Evolutionary conservation across 2,888 invertebrate species (phyloP).

Genomic region (Metallyticus violacea): DNA sequence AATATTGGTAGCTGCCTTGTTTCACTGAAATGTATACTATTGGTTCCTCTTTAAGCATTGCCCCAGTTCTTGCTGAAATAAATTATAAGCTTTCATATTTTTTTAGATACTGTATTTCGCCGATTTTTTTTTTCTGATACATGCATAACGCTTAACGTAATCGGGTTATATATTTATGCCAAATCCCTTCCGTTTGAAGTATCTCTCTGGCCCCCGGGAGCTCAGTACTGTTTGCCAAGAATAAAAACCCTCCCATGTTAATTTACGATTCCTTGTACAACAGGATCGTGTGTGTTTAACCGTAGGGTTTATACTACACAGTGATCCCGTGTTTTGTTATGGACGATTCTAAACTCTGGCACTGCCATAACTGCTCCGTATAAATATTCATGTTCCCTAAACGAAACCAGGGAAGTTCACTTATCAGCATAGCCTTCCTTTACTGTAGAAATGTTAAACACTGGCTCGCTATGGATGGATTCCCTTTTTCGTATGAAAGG

Average conservation of each 20-base stretch:
- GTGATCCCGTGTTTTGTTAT: too few species aligned
- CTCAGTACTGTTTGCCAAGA: not conserved
- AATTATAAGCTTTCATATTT: not conserved
- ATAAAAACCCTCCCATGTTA: not conserved
- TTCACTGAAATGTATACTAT: too few species aligned
- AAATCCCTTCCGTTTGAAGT: not conserved
- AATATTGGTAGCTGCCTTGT: too few species aligned
- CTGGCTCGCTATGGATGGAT: too few species aligned
- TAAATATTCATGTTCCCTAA: too few species aligned
- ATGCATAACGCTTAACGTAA: not conserved
- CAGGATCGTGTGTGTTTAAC: not conserved
- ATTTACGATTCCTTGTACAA: not conserved
- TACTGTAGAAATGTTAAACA: too few species aligned
- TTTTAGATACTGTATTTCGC: not conserved
- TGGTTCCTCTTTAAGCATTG: not conserved
- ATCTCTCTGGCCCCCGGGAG: not conserved
- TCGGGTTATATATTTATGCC: not conserved
- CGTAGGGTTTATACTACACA: not conserved
- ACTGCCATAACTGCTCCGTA: too few species aligned
- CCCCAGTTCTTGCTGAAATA: not conserved
- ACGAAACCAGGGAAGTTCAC: too few species aligned
- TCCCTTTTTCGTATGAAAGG: too few species aligned
- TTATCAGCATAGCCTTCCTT: too few species aligned
- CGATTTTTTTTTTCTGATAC: not conserved
- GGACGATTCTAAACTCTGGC: too few species aligned